These are phyloP conservation scores for Hypsopygia costalis DNA, from an alignment of 2,888 invertebrate genomes.

Conservation along the genomic window DNA sequence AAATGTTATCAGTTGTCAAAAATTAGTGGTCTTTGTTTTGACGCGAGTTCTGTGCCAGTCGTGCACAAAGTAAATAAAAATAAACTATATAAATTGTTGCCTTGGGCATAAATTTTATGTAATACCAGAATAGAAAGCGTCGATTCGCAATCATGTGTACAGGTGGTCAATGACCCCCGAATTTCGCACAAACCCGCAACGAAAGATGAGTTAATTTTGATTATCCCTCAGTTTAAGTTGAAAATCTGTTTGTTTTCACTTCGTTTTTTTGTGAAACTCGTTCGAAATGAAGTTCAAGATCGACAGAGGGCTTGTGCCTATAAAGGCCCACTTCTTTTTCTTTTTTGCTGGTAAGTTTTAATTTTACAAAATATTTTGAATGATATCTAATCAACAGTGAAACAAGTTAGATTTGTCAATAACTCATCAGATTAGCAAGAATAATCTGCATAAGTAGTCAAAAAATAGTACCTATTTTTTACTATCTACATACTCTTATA, in stretches of 20 bases:
- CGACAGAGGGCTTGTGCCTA: slow-evolving; percentile 85
- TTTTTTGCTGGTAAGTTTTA: slow-evolving; percentile 91
- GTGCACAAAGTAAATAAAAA: slow-evolving; percentile 15
- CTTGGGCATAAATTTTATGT: slow-evolving; percentile 13
- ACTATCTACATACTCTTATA: too few species aligned
- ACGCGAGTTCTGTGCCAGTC: slow-evolving; percentile 1
- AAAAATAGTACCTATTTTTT: too few species aligned
- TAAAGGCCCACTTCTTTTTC: slow-evolving; percentile 93
- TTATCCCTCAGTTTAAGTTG: too few species aligned
- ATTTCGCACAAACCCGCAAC: not conserved
- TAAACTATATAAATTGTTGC: slow-evolving; percentile 10
- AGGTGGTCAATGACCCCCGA: slow-evolving; percentile 14
- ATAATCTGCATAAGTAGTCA: too few species aligned
- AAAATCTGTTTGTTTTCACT: not conserved
- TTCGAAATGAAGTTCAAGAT: slow-evolving; percentile 80
- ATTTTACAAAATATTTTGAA: too few species aligned
- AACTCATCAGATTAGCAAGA: too few species aligned
- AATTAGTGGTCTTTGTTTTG: slow-evolving; percentile 4
- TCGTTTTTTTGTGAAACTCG: slow-evolving; percentile 6
- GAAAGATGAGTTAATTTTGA: too few species aligned
- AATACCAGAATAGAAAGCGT: slow-evolving; percentile 23
- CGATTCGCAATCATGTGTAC: slow-evolving; percentile 7
- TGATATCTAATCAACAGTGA: too few species aligned
- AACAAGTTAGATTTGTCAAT: too few species aligned
- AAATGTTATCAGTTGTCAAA: not conserved